Base-by-base conservation (phyloP, 2,888 invertebrate species). In the Hydraecia micacea region DNA sequence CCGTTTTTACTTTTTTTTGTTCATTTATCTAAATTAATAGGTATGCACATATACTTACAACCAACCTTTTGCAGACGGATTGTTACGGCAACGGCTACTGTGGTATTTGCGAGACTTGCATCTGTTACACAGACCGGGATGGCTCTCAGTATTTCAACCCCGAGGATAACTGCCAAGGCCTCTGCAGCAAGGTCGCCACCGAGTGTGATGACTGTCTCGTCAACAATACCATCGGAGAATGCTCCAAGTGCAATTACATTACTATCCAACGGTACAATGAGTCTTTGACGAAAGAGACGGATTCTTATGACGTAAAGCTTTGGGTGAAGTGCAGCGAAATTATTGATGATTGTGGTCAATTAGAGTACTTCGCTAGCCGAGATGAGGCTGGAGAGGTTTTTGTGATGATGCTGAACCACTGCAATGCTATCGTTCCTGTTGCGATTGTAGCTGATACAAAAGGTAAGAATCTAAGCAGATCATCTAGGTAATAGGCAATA, bases 41-140 rank as follows among this genome's bases (percentile, higher is more conserved):
- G 21, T 52, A 52, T 8, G 21, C 25, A 46, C 21, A 8, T 52
- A 32, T 25, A 42, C 71, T 84, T 21, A 84, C 13, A 39, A 52
- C 11, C 36, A 72, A 62, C 21, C 2, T 32, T 67, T 86, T 72
- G 3, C 72, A 85, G 85, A 74, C 28, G 79, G 90, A 91, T 65
- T 97, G 96, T 77, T 93, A 92, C 4, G 94, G 94, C 66, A 96
- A 97, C 88, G 96, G 96, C 0, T 73, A 89, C 73, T 96, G 96
- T 85, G 91, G 90, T 3, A 65, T 72, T 0, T 95, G 95, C 89
- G 92, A 93, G 68, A 88, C 86, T 1, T 96, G 96, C 88, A 87
- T 91, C 32, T 96, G 96, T 85, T 91, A 88, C 89, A 86, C 88
- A 4, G 90, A 93, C 87, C 84, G 87, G 8, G 90, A 90, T 6